Conservation (phyloP, 2,113 vertebrate species). For the Thamnophis sirtalis region DNA sequence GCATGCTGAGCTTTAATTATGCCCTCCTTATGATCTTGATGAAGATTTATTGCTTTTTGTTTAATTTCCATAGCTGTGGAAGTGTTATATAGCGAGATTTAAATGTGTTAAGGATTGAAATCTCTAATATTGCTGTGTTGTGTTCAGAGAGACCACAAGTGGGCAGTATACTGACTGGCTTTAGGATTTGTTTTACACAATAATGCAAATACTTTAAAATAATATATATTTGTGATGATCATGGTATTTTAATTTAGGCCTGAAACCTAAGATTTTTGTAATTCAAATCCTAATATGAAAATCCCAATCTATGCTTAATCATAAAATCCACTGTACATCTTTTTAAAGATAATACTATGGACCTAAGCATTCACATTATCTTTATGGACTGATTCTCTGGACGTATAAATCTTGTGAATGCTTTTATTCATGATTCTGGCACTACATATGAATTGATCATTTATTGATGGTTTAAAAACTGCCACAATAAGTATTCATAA, state of each 20-base stretch:
- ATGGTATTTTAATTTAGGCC: background rate
- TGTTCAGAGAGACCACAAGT: conserved; percentile 8
- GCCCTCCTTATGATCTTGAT: background rate
- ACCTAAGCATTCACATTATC: background rate
- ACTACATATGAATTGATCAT: background rate
- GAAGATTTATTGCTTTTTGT: background rate
- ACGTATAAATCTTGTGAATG: background rate
- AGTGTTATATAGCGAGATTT: background rate
- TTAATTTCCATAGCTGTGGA: background rate
- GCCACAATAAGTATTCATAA: background rate
- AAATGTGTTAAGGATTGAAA: background rate
- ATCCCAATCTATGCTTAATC: conserved; percentile 1
- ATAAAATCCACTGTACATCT: background rate
- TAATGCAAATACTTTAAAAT: background rate
- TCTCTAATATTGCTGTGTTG: background rate
- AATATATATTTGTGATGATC: background rate
- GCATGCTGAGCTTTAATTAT: background rate
- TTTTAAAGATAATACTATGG: background rate
- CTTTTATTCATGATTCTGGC: background rate
- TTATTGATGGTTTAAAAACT: background rate
- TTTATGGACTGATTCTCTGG: background rate
- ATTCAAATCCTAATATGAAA: background rate
- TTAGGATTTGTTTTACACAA: background rate
- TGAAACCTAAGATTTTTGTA: background rate
- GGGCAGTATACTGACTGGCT: conserved; percentile 41